Evolutionary conservation across 2,113 vertebrate species (phyloP).

Genomic region (Grallaria varia): DNA sequence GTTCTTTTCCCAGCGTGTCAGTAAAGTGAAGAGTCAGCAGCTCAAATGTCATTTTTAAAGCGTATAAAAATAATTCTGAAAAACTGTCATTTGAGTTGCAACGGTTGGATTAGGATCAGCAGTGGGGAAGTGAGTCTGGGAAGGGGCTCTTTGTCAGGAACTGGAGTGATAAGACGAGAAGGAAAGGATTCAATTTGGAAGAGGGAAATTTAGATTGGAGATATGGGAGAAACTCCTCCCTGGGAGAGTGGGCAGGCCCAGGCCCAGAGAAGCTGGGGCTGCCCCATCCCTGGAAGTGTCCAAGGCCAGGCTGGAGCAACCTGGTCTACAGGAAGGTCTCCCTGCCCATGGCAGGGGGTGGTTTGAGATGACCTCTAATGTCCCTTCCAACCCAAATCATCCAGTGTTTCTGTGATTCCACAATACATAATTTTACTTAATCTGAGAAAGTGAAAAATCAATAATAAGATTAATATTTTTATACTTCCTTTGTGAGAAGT

Average conservation of each 20-base stretch:
- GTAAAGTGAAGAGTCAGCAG: neutral
- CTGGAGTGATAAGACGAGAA: neutral
- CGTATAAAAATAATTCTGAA: neutral
- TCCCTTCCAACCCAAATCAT: neutral
- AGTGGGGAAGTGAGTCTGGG: neutral
- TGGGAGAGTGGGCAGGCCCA: accelerated
- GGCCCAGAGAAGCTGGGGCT: neutral
- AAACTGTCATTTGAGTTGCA: neutral
- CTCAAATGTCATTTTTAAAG: neutral
- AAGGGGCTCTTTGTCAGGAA: neutral
- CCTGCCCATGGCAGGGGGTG: neutral
- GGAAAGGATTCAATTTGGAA: neutral
- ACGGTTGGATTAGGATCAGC: neutral
- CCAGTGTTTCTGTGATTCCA: neutral
- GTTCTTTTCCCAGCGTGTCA: neutral
- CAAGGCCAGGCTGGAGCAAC: neutral
- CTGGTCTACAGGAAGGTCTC: accelerated
- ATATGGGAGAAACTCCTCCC: neutral
- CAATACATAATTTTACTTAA: neutral
- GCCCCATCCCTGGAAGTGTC: neutral
- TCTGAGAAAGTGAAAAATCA: neutral
- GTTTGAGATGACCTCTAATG: no score
- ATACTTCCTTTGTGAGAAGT: neutral
- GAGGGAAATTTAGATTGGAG: neutral
- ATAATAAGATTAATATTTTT: neutral